Conservation (phyloP, 2,797 vertebrate species). For the Astyanax mexicanus region DNA sequence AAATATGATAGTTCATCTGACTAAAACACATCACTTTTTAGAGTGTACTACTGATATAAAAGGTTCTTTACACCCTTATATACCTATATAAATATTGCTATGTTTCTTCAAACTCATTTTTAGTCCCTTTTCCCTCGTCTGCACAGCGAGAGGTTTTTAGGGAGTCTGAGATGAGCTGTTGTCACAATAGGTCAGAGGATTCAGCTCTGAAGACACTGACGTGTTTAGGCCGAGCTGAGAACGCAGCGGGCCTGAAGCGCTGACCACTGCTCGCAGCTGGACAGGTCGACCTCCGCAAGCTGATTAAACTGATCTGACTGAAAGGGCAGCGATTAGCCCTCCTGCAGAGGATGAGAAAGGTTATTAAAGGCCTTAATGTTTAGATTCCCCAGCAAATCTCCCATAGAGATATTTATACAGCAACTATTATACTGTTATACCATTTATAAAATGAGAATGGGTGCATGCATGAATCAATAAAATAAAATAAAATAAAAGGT, state of each 20-base stretch:
- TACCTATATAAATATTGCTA: too few relatives aligned
- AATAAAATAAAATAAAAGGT: too few relatives aligned
- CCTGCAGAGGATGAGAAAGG: conserved; percentile 50
- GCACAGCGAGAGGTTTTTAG: background rate
- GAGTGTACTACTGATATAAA: too few relatives aligned
- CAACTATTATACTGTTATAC: background rate
- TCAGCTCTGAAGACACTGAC: background rate
- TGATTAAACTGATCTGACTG: conserved; percentile 43
- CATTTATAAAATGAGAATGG: background rate
- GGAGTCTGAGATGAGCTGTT: background rate
- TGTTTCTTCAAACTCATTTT: too few relatives aligned
- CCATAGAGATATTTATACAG: background rate
- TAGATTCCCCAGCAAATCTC: conserved; percentile 48
- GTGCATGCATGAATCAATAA: too few relatives aligned
- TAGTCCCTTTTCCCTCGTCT: background rate
- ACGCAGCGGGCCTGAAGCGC: conserved; percentile 22
- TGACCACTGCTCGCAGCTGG: conserved; percentile 32
- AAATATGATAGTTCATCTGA: too few relatives aligned
- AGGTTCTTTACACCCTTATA: too few relatives aligned
- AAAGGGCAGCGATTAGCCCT: conserved; percentile 11
- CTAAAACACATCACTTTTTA: too few relatives aligned
- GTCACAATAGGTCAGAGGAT: conserved; percentile 1
- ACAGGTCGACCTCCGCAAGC: conserved; percentile 22
- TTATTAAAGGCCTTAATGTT: conserved; percentile 61
- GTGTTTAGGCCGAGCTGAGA: conserved; percentile 58